Evolutionary conservation across 2,797 vertebrate species (phyloP), one percentile per base, ranked within the genome.

Genomic region (Enteromius radiatus): DNA sequence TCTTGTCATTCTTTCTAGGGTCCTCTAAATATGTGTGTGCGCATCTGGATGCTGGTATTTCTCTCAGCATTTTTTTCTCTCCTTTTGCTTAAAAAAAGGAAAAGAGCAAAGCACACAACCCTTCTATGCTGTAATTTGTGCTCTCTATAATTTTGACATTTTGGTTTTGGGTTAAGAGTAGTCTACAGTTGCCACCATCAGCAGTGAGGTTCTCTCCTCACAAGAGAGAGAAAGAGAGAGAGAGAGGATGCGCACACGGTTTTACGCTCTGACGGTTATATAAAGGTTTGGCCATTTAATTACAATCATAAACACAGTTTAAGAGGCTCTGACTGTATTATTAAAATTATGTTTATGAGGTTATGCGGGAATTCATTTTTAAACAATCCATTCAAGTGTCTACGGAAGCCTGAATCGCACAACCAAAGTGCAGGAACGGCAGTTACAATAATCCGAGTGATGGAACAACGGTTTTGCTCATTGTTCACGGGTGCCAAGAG

Each of bases 81-180:
- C 38, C 12, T 64, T 64, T 77, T 11, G n/a, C 67, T 82, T 28
- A 78, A 71, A 81, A 83, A 85, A 78, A 65, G 36, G 17, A 68
- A 83, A 85, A 80, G 78, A 84, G 68, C 49, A 61, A 76, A 76
- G 80, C 80, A 73, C 67, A 83, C 33, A 61, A 78, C 59, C 68
- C 45, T 69, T 69, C 68, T 19, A 90, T 91, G 90, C 92, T 93
- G 89, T 94, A 92, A 93, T 94, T 93, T 93, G 88, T 92, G 90
- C 88, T 88, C 90, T 92, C 92, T 94, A 91, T 94, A 94, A 94
- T 93, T 94, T 94, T 86, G 89, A 90, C 84, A 88, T 92, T 90
- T 92, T 84, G 91, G 92, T 93, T 93, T 93, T 84, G 91, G 93
- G 92, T 94, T 94, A 94, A 94, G 92, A 94, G 93, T 88, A 92